phyloP scores from a whole-genome alignment of 2,888 invertebrate genomes.

The Drosophila mercatorum region DNA sequence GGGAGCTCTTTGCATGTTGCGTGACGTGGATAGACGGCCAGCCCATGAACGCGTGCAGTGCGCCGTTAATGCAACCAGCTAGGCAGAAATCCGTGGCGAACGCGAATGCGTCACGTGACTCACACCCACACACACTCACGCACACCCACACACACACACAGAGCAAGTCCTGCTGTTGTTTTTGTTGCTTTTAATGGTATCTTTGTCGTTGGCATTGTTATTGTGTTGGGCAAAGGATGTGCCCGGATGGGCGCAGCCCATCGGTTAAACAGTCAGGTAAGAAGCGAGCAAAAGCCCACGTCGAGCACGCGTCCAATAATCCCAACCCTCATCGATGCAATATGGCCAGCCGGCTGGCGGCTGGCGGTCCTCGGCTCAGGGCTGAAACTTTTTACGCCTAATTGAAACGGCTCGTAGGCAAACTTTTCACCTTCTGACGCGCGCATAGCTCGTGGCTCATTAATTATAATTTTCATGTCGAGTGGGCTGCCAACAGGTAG shows the following conservation, averaged over 20 bases:
- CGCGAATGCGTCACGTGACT: slow-evolving; percentile 75
- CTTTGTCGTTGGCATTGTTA: slow-evolving; percentile 13
- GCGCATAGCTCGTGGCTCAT: slow-evolving; percentile 68
- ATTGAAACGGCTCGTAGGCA: slow-evolving; percentile 65
- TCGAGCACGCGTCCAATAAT: slow-evolving; percentile 56
- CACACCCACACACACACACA: slow-evolving; percentile 14
- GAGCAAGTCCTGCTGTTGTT: slow-evolving; percentile 45
- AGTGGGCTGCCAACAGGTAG: slow-evolving; percentile 72
- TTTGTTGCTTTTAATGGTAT: slow-evolving; percentile 43
- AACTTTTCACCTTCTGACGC: slow-evolving; percentile 74
- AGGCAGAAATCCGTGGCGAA: slow-evolving; percentile 53
- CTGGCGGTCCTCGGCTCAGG: slow-evolving; percentile 33
- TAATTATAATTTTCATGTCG: slow-evolving; percentile 69
- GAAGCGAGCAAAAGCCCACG: slow-evolving; percentile 44
- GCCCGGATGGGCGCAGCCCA: slow-evolving; percentile 72
- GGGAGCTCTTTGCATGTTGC: slow-evolving; percentile 56
- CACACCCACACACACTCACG: slow-evolving; percentile 46
- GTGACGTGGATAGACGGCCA: slow-evolving; percentile 55
- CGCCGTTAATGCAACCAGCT: slow-evolving; percentile 63
- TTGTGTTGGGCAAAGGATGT: slow-evolving; percentile 69
- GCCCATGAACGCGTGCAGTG: slow-evolving; percentile 55
- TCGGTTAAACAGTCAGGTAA: slow-evolving; percentile 32
- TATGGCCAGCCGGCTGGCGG: slow-evolving; percentile 29
- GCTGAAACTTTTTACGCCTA: slow-evolving; percentile 71
- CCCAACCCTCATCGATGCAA: slow-evolving; percentile 59